Evolutionary conservation across 2,888 invertebrate species (phyloP).

Genomic region (Noctua fimbriata): DNA sequence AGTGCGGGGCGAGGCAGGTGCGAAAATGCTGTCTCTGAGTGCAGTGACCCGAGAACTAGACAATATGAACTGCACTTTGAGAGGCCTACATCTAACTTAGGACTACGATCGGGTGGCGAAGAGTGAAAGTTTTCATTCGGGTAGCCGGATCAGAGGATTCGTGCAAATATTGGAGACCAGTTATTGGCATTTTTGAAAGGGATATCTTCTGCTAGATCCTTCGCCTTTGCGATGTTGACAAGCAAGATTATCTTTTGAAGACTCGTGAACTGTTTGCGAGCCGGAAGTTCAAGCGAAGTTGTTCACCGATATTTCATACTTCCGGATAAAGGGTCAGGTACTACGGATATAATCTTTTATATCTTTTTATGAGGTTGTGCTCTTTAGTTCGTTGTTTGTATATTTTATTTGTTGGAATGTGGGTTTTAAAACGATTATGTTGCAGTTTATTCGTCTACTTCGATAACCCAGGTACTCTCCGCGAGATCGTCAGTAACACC

Average conservation of each 20-base stretch:
- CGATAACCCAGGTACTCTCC: background rate
- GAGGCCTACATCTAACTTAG: slow-evolving; percentile 1
- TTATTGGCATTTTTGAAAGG: slow-evolving; percentile 12
- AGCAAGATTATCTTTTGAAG: slow-evolving; percentile 30
- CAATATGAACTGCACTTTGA: slow-evolving; percentile 36
- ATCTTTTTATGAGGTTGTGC: slow-evolving; percentile 25
- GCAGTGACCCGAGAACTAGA: slow-evolving; percentile 30
- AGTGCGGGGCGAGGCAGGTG: slow-evolving; percentile 32
- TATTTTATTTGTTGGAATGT: slow-evolving; percentile 1
- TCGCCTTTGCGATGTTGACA: slow-evolving; percentile 1
- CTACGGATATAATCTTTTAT: slow-evolving; percentile 47
- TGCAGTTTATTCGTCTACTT: background rate
- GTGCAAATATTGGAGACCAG: slow-evolving; percentile 17
- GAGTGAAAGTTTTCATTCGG: slow-evolving; percentile 19
- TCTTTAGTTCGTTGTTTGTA: background rate
- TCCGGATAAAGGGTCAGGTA: slow-evolving; percentile 35
- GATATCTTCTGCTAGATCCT: slow-evolving; percentile 12
- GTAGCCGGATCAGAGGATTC: background rate
- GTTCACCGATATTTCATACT: slow-evolving; percentile 46
- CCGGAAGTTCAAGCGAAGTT: slow-evolving; percentile 36
- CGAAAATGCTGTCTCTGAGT: slow-evolving; percentile 25
- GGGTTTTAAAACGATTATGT: background rate
- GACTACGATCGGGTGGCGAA: background rate
- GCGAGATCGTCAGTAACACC: background rate
- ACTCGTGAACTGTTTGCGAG: slow-evolving; percentile 24